Percentiles rank a stretch among this genome's conserved stretches.
These are phyloP conservation scores for Pecten maximus DNA, from an alignment of 2,888 invertebrate genomes.

Conservation along the genomic window DNA sequence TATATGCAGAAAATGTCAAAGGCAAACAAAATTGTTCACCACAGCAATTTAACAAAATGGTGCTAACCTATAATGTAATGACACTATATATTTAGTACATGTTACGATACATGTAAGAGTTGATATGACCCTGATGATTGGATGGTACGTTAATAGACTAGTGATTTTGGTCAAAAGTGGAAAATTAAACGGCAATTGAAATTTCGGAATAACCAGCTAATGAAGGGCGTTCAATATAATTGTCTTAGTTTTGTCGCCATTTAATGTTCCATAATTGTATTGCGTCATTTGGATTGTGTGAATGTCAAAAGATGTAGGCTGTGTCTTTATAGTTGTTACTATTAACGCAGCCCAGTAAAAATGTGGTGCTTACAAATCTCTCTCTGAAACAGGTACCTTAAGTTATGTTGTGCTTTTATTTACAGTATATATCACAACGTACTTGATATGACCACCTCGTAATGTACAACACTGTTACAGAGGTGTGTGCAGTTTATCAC, in stretches of 20 bases:
- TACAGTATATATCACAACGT: too few relatives aligned
- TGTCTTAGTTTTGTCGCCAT: not conserved
- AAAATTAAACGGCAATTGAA: not conserved
- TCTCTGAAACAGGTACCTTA: too few relatives aligned
- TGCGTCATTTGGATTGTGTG: constrained; percentile 18
- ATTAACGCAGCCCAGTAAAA: not conserved
- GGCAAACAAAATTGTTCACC: not conserved
- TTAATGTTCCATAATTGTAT: not conserved
- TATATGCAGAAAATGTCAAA: not conserved
- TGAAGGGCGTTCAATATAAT: not conserved
- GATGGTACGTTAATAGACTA: not conserved
- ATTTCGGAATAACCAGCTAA: not conserved
- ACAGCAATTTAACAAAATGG: not conserved
- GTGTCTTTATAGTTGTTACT: not conserved
- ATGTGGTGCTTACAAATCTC: too few relatives aligned
- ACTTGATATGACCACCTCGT: too few relatives aligned
- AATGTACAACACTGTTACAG: too few relatives aligned
- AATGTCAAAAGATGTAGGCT: not conserved
- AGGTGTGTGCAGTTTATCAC: too few relatives aligned
- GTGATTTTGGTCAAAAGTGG: not conserved
- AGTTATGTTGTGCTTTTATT: too few relatives aligned
- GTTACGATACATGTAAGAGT: not conserved
- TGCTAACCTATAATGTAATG: not conserved
- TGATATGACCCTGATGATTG: too few relatives aligned
- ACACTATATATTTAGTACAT: not conserved